phyloP scores from a whole-genome alignment of 2,797 vertebrate species.

The Rhabdophis nuchalis region DNA sequence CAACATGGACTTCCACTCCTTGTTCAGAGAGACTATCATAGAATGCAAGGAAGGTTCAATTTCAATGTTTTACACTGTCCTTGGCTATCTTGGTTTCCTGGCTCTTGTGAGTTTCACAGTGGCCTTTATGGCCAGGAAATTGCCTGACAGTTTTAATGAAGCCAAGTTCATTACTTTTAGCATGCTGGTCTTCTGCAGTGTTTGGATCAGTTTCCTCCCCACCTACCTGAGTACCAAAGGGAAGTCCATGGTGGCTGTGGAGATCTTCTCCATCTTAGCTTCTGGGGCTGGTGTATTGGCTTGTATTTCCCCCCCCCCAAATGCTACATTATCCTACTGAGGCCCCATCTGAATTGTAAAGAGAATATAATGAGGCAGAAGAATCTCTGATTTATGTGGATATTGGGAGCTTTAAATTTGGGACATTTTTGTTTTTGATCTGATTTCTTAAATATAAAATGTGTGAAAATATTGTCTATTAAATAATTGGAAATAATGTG shows the following conservation, averaged over 20 bases:
- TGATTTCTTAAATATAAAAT: neutral
- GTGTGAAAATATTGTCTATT: neutral
- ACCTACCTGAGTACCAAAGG: neutral
- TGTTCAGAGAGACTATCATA: neutral
- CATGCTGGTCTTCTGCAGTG: neutral
- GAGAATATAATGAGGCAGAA: neutral
- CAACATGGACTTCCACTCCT: neutral
- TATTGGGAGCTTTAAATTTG: neutral
- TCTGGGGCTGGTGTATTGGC: neutral
- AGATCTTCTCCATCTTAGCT: neutral
- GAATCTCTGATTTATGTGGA: neutral
- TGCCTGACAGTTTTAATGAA: too few species aligned
- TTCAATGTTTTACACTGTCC: neutral
- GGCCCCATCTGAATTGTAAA: neutral
- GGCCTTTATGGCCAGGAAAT: too few species aligned
- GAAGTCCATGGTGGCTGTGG: neutral
- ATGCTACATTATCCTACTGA: neutral
- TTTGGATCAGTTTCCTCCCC: neutral
- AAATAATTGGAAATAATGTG: neutral
- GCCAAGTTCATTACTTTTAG: too few species aligned
- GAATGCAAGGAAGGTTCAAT: neutral
- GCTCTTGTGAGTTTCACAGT: neutral
- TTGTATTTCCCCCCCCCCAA: neutral
- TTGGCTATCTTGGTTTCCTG: neutral
- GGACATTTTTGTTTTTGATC: neutral